A percentile compares a stretch with the other conserved stretches of the same genome.
Evolutionary conservation across 2,113 vertebrate genomes (phyloP).

Genomic region (Notothenia coriiceps): DNA sequence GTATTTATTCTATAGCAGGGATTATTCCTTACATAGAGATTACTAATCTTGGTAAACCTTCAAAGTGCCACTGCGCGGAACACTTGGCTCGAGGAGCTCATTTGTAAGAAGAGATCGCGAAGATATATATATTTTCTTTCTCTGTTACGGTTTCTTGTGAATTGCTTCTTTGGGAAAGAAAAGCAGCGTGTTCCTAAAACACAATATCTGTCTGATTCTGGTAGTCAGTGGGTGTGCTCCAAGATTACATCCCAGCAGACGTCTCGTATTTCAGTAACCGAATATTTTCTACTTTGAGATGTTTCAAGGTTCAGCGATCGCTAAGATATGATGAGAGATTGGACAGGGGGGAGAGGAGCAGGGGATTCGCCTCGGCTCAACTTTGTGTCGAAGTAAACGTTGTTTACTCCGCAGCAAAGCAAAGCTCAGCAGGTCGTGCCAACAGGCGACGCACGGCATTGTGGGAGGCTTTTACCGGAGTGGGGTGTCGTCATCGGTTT

Average conservation of each 20-base stretch:
- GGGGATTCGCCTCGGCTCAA: slow-evolving; percentile 38
- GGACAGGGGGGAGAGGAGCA: background rate
- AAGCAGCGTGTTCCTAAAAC: slow-evolving; percentile 44
- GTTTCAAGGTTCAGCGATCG: slow-evolving; percentile 67
- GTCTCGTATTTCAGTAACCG: slow-evolving; percentile 51
- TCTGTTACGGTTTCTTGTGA: slow-evolving; percentile 42
- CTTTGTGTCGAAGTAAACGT: slow-evolving; percentile 49
- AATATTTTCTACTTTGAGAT: slow-evolving; percentile 61
- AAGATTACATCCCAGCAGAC: slow-evolving; percentile 66
- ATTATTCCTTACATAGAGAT: slow-evolving; percentile 46
- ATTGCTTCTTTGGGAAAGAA: slow-evolving; percentile 46
- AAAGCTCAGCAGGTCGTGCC: slow-evolving; percentile 48
- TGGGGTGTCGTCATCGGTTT: slow-evolving; percentile 52
- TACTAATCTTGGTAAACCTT: slow-evolving; percentile 45
- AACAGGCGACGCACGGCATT: slow-evolving; percentile 9
- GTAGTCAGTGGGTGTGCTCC: slow-evolving; percentile 56
- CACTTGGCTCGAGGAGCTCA: slow-evolving; percentile 23
- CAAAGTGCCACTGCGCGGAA: slow-evolving; percentile 24
- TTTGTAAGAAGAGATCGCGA: slow-evolving; percentile 35
- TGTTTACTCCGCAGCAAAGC: slow-evolving; percentile 61
- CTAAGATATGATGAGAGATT: slow-evolving; percentile 45
- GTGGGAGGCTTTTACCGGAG: slow-evolving; percentile 44
- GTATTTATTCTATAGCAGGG: slow-evolving; percentile 26
- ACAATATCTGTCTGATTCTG: slow-evolving; percentile 58
- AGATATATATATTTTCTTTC: background rate